These are phyloP conservation scores for Octodon degus DNA, from an alignment of 2,113 vertebrate genomes.

Conservation along the genomic window DNA sequence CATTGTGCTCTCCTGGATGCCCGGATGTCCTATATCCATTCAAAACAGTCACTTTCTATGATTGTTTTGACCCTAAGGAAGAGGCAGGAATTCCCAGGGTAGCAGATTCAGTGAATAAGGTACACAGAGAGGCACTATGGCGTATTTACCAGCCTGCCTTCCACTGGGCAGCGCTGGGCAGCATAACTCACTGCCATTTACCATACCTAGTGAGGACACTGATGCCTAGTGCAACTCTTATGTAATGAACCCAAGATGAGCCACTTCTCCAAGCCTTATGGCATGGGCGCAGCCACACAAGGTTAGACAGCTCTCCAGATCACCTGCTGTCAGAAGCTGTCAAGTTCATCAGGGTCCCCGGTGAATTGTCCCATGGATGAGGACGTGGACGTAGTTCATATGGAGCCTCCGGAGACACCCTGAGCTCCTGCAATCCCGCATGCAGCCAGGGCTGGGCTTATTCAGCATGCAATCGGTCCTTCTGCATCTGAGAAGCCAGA, in stretches of 20 bases:
- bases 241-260: rapidly evolving
- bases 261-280: rapidly evolving
- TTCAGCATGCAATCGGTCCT: rapidly evolving
- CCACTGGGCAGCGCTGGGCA: background rate
- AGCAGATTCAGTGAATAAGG: background rate
- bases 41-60: background rate
- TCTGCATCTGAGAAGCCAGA: rapidly evolving
- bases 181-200: background rate
- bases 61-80: background rate
- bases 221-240: background rate
- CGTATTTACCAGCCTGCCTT: background rate
- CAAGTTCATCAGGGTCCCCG: rapidly evolving
- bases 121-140: background rate
- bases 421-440: rapidly evolving
- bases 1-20: background rate
- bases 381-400: rapidly evolving
- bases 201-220: background rate
- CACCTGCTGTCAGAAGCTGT: background rate
- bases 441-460: rapidly evolving
- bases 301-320: rapidly evolving
- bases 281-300: rapidly evolving
- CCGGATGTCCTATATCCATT: background rate
- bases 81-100: background rate
- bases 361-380: background rate
- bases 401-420: background rate